Percentiles rank a stretch among this genome's conserved stretches.
Conservation (phyloP, 1,140 invertebrate species). For the Leptoteleia sp. region DNA sequence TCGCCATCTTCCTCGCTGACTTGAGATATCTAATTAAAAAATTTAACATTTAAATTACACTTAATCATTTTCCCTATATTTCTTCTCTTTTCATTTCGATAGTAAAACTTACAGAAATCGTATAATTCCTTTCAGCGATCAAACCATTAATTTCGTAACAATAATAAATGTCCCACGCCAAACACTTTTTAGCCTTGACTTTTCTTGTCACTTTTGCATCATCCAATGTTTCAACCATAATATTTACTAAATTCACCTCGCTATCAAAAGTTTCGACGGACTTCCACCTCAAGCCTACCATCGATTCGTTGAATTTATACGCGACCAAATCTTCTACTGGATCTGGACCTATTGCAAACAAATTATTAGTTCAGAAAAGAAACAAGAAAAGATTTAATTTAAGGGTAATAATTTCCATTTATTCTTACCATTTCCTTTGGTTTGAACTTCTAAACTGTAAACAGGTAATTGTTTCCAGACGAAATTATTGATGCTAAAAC, state of each 20-base stretch:
- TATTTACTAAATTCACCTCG: slow-evolving; percentile 4
- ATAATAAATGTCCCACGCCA: slow-evolving; percentile 24
- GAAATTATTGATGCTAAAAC: slow-evolving; percentile 11
- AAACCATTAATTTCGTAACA: slow-evolving; percentile 45
- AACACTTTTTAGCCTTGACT: slow-evolving; percentile 26
- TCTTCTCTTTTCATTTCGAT: too few species aligned
- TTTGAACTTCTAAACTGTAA: slow-evolving; percentile 20
- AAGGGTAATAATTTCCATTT: background rate
- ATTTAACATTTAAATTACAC: background rate
- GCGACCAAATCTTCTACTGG: slow-evolving; percentile 30
- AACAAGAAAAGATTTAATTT: background rate
- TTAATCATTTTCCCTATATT: too few species aligned
- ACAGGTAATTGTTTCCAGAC: slow-evolving; percentile 32
- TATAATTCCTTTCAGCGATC: slow-evolving; percentile 22
- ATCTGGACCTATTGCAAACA: slow-evolving; percentile 1
- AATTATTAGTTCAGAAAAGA: background rate
- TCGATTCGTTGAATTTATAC: slow-evolving; percentile 42
- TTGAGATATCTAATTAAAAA: slow-evolving; percentile 36
- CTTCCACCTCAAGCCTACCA: slow-evolving; percentile 53
- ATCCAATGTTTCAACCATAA: slow-evolving; percentile 2
- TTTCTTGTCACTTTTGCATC: background rate
- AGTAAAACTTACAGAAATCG: slow-evolving; percentile 44
- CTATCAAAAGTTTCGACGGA: background rate
- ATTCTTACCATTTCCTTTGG: slow-evolving; percentile 24
- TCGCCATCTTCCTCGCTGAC: slow-evolving; percentile 12